A percentile compares a stretch with the other conserved stretches of the same genome.
Conservation (phyloP, 2,888 invertebrate species). For the Aphidoletes aphidimyza region DNA sequence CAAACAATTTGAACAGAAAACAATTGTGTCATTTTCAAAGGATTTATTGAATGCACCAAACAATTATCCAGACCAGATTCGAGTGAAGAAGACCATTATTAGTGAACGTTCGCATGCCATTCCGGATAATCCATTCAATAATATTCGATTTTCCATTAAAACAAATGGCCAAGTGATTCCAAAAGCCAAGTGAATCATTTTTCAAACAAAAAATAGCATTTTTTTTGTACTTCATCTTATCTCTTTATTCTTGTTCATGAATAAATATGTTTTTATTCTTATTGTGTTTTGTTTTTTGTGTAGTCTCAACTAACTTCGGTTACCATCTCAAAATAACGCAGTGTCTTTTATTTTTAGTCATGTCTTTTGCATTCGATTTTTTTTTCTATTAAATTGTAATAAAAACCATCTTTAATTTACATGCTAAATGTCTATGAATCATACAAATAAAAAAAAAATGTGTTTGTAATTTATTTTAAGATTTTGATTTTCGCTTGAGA, state of each 20-base stretch:
- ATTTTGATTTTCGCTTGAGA: neutral
- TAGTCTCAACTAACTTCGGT: no score
- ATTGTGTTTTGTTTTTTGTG: no score
- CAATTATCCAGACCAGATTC: conserved; percentile 64
- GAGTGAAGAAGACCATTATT: conserved; percentile 57
- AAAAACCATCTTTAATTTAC: no score
- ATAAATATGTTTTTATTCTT: neutral
- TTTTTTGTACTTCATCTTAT: neutral
- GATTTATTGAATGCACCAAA: conserved; percentile 63
- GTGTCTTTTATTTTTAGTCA: no score
- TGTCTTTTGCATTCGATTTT: no score
- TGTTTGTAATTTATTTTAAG: neutral
- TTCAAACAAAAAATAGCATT: neutral
- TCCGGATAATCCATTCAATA: neutral
- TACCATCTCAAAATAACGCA: no score
- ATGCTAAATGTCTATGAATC: neutral
- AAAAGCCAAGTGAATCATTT: neutral
- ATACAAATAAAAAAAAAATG: neutral
- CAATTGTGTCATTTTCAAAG: conserved; percentile 64
- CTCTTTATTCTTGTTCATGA: no score
- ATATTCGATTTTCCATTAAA: conserved; percentile 22
- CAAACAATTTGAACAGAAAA: conserved; percentile 62
- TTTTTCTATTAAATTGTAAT: no score
- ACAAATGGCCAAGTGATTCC: neutral
- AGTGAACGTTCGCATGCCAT: neutral